These are phyloP conservation scores for Galbula dea DNA, from an alignment of 2,113 vertebrate species.

Conservation along the genomic window DNA sequence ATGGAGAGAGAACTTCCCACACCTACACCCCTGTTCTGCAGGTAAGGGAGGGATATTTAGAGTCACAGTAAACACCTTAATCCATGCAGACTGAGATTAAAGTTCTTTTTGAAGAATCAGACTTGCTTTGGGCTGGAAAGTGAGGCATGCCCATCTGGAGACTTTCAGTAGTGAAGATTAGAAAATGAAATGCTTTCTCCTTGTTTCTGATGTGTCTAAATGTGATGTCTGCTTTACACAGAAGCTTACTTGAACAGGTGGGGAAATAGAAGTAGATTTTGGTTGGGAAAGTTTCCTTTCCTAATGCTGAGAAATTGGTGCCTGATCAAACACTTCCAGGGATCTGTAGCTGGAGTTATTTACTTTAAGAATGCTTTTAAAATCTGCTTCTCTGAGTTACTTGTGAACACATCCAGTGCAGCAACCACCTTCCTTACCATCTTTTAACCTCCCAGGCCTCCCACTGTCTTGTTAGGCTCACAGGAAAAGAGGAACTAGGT, in stretches of 20 bases:
- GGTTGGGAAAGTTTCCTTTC: background rate
- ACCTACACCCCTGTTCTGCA: background rate
- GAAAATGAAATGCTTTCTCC: background rate
- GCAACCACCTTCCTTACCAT: background rate
- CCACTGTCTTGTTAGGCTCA: background rate
- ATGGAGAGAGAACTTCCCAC: background rate
- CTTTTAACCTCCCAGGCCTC: background rate
- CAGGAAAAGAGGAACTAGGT: too few species aligned
- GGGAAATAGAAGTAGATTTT: background rate
- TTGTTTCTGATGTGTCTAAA: background rate
- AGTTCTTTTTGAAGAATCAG: background rate
- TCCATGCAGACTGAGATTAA: background rate
- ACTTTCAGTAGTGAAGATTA: background rate
- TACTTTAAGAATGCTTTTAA: background rate
- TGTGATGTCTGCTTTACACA: background rate
- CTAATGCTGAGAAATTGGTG: background rate
- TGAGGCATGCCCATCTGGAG: background rate
- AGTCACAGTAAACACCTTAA: background rate
- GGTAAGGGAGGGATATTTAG: background rate
- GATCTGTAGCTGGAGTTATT: background rate
- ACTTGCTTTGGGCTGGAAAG: background rate
- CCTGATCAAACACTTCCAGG: background rate
- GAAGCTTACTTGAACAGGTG: background rate
- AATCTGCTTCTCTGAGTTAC: background rate
- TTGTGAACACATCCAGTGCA: background rate